Conservation (phyloP, 2,888 invertebrate genomes). For the Chloroclystis v-ata region DNA sequence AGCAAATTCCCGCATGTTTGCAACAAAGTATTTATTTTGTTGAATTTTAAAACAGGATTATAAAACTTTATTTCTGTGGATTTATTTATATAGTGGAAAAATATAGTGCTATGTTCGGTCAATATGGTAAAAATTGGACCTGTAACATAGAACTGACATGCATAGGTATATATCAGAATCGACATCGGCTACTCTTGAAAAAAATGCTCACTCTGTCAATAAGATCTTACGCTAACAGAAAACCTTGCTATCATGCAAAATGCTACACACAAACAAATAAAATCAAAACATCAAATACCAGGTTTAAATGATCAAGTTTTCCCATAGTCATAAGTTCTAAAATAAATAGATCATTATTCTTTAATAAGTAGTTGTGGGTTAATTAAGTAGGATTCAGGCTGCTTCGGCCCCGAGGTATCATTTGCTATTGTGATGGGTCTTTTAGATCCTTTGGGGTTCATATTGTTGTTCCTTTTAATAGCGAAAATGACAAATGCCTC, state of each 20-base stretch:
- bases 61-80: neutral
- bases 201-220: no score
- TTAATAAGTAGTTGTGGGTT: conserved; percentile 67
- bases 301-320: conserved; percentile 29
- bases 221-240: no score
- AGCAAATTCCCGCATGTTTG: neutral
- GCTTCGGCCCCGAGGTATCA: conserved; percentile 68
- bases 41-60: neutral
- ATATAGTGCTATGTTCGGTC: no score
- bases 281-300: neutral
- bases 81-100: no score
- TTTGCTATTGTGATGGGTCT: conserved; percentile 73
- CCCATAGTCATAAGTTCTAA: conserved; percentile 36
- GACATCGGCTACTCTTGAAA: no score
- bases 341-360: conserved; percentile 58
- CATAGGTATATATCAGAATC: no score
- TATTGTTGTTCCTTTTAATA: conserved; percentile 72
- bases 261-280: neutral
- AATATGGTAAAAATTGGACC: no score
- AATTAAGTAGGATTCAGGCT: conserved; percentile 71
- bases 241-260: no score
- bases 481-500: conserved; percentile 76
- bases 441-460: conserved; percentile 69
- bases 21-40: conserved; percentile 1
- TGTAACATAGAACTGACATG: no score